phyloP scores from a whole-genome alignment of 2,797 vertebrate species.

The Emys orbicularis region DNA sequence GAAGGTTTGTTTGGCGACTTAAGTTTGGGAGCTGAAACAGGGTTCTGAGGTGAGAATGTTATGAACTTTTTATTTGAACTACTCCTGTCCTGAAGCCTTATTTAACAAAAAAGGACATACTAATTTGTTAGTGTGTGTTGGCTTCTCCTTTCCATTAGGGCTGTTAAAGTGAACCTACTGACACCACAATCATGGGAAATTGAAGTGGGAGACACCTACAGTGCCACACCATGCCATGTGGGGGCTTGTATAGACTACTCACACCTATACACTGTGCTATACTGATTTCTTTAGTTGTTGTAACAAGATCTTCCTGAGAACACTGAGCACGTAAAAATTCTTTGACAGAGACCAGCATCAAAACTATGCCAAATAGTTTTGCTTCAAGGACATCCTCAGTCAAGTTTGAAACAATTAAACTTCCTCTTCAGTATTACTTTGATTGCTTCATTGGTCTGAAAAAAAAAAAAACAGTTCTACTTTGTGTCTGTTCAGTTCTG shows the following conservation, averaged over 20 bases:
- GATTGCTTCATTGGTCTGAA: neutral
- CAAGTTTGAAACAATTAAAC: neutral
- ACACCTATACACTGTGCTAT: rapidly evolving
- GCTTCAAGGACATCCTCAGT: neutral
- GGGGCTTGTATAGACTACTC: neutral
- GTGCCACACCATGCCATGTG: no score
- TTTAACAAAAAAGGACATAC: no score
- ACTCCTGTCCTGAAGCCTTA: no score
- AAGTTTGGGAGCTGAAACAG: no score
- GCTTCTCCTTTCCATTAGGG: no score
- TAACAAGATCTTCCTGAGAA: neutral
- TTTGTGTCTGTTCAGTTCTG: neutral
- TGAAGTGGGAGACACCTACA: no score
- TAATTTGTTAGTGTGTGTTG: no score
- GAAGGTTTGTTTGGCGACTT: no score
- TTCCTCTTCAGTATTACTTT: neutral
- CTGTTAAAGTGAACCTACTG: no score
- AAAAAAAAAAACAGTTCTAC: neutral
- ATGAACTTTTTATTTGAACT: no score
- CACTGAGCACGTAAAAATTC: neutral
- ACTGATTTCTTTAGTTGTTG: rapidly evolving
- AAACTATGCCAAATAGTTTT: neutral
- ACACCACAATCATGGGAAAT: no score
- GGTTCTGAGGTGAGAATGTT: no score
- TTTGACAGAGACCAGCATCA: neutral